These are phyloP conservation scores for Gambusia affinis DNA, from an alignment of 2,113 vertebrate species.

Conservation along the genomic window DNA sequence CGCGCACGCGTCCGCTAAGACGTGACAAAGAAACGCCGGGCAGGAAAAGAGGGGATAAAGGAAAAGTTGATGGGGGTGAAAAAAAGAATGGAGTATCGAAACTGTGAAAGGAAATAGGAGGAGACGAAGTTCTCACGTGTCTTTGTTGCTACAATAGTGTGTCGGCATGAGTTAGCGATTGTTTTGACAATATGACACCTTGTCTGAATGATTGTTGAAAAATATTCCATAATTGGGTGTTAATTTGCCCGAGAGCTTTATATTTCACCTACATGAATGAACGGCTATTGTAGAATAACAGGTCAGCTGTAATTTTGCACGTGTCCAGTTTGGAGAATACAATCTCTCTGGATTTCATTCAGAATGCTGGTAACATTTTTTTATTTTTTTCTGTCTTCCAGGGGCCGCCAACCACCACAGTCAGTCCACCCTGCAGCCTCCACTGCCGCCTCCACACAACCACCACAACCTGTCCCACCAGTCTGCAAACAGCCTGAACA, in stretches of 20 bases:
- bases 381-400: conserved; percentile 57
- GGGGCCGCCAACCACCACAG: conserved; percentile 96
- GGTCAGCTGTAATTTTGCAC: conserved; percentile 6
- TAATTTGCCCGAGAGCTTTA: too few species aligned
- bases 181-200: conserved; percentile 52
- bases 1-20: conserved; percentile 6
- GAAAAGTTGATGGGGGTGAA: conserved; percentile 22
- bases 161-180: conserved; percentile 39
- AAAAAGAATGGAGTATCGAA: conserved; percentile 2
- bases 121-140: conserved; percentile 20
- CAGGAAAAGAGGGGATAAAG: conserved; percentile 1
- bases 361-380: conserved; percentile 4
- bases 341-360: conserved; percentile 1
- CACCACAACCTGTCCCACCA: conserved; percentile 95
- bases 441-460: conserved; percentile 95
- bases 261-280: conserved; percentile 13
- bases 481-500: conserved; percentile 98
- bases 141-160: conserved; percentile 25
- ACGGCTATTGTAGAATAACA: conserved; percentile 12
- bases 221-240: too few species aligned
- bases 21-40: conserved; percentile 28
- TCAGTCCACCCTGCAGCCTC: conserved; percentile 94
- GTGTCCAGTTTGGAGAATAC: conserved; percentile 6
- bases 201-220: conserved; percentile 7
- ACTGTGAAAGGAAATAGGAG: conserved; percentile 13